phyloP scores from a whole-genome alignment of 2,113 vertebrate species.

The Elanus axillaris region DNA sequence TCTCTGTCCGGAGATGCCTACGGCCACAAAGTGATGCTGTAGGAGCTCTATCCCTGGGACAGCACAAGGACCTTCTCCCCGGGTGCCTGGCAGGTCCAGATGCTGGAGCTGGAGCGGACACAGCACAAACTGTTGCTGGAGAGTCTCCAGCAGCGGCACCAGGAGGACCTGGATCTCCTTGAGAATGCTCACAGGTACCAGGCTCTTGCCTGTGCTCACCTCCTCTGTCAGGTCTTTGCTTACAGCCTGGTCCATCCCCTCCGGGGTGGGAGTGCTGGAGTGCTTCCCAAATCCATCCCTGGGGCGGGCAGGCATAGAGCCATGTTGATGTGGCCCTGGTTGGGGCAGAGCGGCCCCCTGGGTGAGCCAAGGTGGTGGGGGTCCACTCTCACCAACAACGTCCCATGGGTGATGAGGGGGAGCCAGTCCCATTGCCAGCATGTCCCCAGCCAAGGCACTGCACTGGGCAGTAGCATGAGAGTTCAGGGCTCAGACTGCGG shows the following conservation, averaged over 20 bases:
- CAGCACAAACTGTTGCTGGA: slow-evolving; percentile 79
- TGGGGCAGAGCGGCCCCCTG: background rate
- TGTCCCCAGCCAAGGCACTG: accelerated
- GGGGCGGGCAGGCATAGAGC: background rate
- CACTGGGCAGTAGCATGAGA: background rate
- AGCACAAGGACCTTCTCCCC: background rate
- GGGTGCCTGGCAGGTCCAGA: slow-evolving; percentile 69
- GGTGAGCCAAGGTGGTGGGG: background rate
- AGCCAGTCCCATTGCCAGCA: background rate
- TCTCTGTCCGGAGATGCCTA: background rate
- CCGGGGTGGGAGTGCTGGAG: background rate
- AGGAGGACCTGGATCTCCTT: slow-evolving; percentile 79
- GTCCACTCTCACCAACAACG: background rate
- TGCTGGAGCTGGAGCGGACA: slow-evolving; percentile 78
- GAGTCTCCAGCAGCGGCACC: slow-evolving; percentile 77
- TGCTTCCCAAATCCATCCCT: background rate
- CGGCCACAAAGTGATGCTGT: background rate
- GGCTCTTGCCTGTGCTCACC: background rate
- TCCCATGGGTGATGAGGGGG: background rate
- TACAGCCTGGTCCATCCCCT: background rate
- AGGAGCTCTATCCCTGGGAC: background rate
- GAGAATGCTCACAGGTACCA: slow-evolving; percentile 80
- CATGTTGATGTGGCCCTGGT: accelerated
- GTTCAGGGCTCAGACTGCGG: background rate
- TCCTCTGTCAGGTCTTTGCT: background rate